Conservation (phyloP, 2,113 vertebrate species). For the Heptranchias perlo region DNA sequence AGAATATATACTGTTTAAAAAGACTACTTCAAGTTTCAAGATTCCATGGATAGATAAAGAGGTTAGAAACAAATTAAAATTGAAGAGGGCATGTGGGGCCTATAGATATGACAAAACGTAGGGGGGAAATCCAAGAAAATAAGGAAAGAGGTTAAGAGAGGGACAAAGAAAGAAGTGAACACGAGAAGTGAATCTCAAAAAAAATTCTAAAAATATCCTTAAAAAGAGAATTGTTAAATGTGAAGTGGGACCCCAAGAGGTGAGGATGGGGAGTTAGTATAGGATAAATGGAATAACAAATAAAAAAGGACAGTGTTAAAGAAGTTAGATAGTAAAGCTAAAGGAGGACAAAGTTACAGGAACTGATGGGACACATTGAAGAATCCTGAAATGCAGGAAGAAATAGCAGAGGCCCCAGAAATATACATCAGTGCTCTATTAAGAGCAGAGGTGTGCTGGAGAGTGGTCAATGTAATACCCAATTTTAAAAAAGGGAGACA, state of each 20-base stretch:
- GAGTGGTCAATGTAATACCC: not conserved
- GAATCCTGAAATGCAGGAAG: not conserved
- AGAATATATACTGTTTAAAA: not conserved
- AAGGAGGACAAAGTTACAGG: too few relatives aligned
- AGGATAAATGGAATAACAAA: not conserved
- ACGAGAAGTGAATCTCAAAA: not conserved
- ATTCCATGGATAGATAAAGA: not conserved
- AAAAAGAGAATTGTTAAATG: not conserved
- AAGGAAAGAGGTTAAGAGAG: not conserved
- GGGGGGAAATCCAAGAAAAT: not conserved
- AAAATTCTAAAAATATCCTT: not conserved
- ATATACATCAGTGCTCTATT: not conserved
- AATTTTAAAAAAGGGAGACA: not conserved
- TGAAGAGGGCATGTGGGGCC: not conserved
- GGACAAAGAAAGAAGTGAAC: not conserved
- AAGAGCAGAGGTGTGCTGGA: not conserved
- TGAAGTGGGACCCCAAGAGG: not conserved
- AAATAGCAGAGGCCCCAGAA: not conserved
- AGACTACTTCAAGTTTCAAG: not conserved
- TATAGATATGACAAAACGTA: not conserved
- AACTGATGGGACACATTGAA: not conserved
- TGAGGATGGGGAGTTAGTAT: not conserved
- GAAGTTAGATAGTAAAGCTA: not conserved
- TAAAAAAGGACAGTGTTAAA: not conserved
- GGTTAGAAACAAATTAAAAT: not conserved